A percentile compares a stretch with the other conserved stretches of the same genome.
phyloP scores from a whole-genome alignment of 1,140 invertebrate genomes.

The Zaprionus africanus region DNA sequence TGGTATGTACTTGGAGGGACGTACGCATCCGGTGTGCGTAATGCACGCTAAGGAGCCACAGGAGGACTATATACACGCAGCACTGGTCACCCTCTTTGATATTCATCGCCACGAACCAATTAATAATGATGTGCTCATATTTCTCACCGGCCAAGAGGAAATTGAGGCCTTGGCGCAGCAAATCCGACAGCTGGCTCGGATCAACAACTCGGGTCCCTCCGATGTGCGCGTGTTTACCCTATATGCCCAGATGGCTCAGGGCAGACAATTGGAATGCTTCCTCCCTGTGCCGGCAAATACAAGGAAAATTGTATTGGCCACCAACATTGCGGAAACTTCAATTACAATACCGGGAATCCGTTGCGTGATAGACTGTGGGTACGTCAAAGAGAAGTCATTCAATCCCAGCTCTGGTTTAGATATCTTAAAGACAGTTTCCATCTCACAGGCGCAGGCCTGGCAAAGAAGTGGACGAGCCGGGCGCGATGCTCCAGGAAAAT shows the following conservation, averaged over 20 bases:
- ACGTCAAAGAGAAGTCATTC: slow-evolving; percentile 94
- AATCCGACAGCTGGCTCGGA: slow-evolving; percentile 88
- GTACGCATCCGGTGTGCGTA: slow-evolving; percentile 93
- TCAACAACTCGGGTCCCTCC: slow-evolving; percentile 47
- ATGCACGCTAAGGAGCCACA: slow-evolving; percentile 90
- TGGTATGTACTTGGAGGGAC: slow-evolving; percentile 95
- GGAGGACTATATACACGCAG: slow-evolving; percentile 93
- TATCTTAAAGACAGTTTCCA: slow-evolving; percentile 91
- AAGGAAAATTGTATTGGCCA: slow-evolving; percentile 97
- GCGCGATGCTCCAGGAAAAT: slow-evolving; percentile 92
- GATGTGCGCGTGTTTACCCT: slow-evolving; percentile 91
- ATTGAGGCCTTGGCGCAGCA: slow-evolving; percentile 94
- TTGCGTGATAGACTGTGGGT: slow-evolving; percentile 97
- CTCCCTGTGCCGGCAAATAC: slow-evolving; percentile 87
- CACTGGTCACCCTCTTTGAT: slow-evolving; percentile 95
- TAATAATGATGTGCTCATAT: slow-evolving; percentile 96
- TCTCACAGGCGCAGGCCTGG: slow-evolving; percentile 96
- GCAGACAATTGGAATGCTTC: slow-evolving; percentile 92
- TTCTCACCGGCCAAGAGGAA: slow-evolving; percentile 99
- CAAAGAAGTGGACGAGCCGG: slow-evolving; percentile 96
- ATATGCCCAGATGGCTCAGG: slow-evolving; percentile 92
- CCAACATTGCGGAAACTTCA: slow-evolving; percentile 99
- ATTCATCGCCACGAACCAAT: slow-evolving; percentile 93
- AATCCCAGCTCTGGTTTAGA: slow-evolving; percentile 94
- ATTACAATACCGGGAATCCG: slow-evolving; percentile 97